These are phyloP conservation scores for Choloepus hoffmanni DNA, from an alignment of 2,113 vertebrate species.

Conservation along the genomic window DNA sequence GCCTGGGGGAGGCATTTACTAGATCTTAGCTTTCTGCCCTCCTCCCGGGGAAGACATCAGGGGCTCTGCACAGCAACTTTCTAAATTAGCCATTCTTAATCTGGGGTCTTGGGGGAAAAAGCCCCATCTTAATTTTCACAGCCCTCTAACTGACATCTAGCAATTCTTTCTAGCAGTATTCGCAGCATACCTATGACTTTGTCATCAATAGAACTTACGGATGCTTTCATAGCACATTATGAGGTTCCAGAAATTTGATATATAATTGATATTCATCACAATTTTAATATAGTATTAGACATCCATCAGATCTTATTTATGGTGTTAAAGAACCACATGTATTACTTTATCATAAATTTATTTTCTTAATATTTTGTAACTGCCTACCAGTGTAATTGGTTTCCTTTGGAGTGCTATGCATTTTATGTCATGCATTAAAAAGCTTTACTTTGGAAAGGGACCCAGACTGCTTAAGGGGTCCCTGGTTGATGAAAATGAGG, in stretches of 20 bases:
- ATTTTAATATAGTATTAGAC: neutral
- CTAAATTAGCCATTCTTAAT: neutral
- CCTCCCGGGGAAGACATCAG: neutral
- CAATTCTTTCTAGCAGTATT: neutral
- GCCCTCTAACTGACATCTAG: neutral
- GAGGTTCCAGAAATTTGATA: too few relatives aligned
- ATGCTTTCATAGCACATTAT: too few relatives aligned
- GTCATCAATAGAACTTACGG: neutral
- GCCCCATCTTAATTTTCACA: neutral
- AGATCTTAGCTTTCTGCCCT: neutral
- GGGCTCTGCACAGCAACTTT: neutral
- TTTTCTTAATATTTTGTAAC: neutral
- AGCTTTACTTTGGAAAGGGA: neutral
- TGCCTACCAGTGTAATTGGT: neutral
- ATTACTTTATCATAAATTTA: neutral
- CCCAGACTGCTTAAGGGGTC: neutral
- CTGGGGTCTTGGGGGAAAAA: neutral
- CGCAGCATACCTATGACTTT: neutral
- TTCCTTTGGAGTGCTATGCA: neutral
- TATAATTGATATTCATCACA: neutral
- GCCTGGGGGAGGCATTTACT: neutral
- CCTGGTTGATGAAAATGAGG: neutral
- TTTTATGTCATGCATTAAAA: neutral
- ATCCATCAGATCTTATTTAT: neutral
- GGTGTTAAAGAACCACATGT: neutral